phyloP scores from a whole-genome alignment of 2,888 invertebrate genomes.

The Eudasyphora cyanicolor region DNA sequence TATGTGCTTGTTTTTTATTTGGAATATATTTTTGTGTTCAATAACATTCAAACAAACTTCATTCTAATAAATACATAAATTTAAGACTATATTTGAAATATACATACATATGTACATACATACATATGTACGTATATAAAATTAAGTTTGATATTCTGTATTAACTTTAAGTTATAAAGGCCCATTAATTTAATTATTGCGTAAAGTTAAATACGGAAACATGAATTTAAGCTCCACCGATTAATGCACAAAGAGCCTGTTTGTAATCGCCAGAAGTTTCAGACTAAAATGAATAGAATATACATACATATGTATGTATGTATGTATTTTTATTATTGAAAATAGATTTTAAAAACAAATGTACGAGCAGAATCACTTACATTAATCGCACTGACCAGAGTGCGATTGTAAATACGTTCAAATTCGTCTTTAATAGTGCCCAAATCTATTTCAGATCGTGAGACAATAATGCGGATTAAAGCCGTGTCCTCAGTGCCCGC shows the following conservation, averaged over 20 bases:
- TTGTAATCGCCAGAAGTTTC: conserved; percentile 65
- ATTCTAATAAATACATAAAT: too few species aligned
- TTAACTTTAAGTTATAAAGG: too few species aligned
- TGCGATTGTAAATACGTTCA: conserved; percentile 85
- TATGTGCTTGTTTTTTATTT: too few species aligned
- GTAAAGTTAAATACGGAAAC: background rate
- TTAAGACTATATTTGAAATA: too few species aligned
- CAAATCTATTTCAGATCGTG: conserved; percentile 85
- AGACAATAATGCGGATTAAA: conserved; percentile 85
- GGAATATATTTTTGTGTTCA: too few species aligned
- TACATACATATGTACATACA: too few species aligned
- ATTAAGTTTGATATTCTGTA: too few species aligned
- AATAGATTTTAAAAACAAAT: background rate
- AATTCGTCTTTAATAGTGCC: conserved; percentile 85
- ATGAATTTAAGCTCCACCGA: conserved; percentile 58
- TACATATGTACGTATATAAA: too few species aligned
- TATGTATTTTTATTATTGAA: too few species aligned
- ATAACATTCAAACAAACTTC: too few species aligned
- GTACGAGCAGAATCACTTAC: conserved; percentile 77
- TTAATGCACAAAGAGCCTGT: conserved; percentile 55
- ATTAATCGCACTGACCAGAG: conserved; percentile 83
- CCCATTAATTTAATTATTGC: background rate
- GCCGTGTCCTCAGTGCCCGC: conserved; percentile 86
- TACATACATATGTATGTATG: background rate
- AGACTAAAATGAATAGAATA: conserved; percentile 42